Conservation (phyloP, 2,797 vertebrate species). For the Malurus splendens region DNA sequence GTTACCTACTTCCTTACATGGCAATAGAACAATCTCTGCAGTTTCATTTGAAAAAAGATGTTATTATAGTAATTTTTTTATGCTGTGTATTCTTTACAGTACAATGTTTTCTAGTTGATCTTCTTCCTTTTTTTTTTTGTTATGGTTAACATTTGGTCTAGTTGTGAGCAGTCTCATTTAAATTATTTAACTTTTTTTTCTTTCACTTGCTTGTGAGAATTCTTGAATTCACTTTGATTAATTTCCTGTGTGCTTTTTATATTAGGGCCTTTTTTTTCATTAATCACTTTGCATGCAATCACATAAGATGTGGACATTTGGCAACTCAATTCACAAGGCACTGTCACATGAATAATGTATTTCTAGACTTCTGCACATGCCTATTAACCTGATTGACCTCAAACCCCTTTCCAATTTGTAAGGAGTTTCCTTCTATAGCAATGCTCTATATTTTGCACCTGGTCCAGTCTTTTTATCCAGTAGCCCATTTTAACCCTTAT, state of each 20-base stretch:
- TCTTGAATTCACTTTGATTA: not conserved
- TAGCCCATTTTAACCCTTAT: slow-evolving; percentile 12
- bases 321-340: not conserved
- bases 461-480: slow-evolving; percentile 4
- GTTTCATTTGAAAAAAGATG: not conserved
- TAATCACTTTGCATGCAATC: not conserved
- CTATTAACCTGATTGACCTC: slow-evolving; percentile 29
- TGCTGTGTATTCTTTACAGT: not conserved
- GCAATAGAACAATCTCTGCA: not conserved
- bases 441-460: not conserved
- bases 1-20: not conserved
- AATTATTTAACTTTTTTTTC: not conserved
- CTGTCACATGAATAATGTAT: not conserved
- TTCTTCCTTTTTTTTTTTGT: not conserved
- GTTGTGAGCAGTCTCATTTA: not conserved
- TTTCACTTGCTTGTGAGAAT: not conserved
- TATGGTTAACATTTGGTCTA: not conserved
- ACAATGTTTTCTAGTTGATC: not conserved
- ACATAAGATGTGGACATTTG: not conserved
- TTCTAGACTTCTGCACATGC: slow-evolving; percentile 1
- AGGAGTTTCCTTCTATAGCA: not conserved
- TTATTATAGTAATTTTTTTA: not conserved
- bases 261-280: not conserved
- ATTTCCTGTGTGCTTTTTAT: not conserved
- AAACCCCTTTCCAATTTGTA: slow-evolving; percentile 5